Evolutionary conservation across 1,140 invertebrate genomes (phyloP), one percentile per base, ranked within the genome.

Genomic region (Pseudoatta argentina): DNA sequence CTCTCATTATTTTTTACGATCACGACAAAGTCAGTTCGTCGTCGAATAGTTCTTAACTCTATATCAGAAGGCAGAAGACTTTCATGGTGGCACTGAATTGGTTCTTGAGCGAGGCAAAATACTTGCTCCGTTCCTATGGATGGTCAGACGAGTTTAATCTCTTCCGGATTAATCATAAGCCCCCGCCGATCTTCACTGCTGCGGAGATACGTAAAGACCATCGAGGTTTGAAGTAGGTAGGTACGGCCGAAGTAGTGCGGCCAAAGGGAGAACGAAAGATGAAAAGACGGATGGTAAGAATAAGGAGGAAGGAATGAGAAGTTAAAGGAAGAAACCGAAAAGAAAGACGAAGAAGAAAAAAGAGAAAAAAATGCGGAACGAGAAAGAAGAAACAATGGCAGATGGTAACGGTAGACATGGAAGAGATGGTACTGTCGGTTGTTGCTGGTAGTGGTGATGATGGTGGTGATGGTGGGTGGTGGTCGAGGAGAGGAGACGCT

Each of bases 121-220:
- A 75, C 79, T 64, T 48, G 69, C 69, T 73, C 57, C 79, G 69
- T 27, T 75, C 55, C 55, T 73, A 63, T 64, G 85, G 87, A 88
- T 89, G 89, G 88, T 87, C 83, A 87, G 89, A 88, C 82, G 86
- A 87, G 77, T 91, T 92, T 92, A 90, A 91, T 92, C 88, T 90
- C 85, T 86, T 87, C 75, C 86, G 87, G 88, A 90, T 92, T 92
- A 92, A 92, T 91, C 90, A 91, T 92, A 92, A 91, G 88, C 90
- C 83, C 64, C 75, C 64, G 53, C 57, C 86, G 82, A 90, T 91
- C 90, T 90, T 90, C 64, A 69, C 77, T 82, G 57, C 24, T 76
- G 30, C 73, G 39, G 63, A 64, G 71, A 73, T 51, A 67, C 8
- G 44, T 24, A 61, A 53, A 75, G 87, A 87, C 79, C 55, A 75